Percentiles rank a stretch among this genome's conserved stretches.
Evolutionary conservation across 2,797 vertebrate genomes (phyloP).

Genomic region (Steatocranus sp.): DNA sequence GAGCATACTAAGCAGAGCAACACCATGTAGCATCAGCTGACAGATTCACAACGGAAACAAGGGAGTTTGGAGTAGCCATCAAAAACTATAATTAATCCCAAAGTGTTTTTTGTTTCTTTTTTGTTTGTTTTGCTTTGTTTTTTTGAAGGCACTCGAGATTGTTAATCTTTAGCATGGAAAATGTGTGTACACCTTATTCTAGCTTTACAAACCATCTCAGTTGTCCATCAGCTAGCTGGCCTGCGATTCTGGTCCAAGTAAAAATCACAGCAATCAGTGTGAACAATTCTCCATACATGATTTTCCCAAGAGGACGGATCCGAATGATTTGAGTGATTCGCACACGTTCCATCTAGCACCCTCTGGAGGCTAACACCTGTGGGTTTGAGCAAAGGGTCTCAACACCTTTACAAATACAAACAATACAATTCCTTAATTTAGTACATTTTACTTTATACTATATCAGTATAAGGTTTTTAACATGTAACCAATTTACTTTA

Average conservation of each 20-base stretch:
- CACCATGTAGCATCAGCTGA: not conserved
- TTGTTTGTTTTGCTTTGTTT: not conserved
- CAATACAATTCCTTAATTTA: not conserved
- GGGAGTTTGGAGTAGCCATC: not conserved
- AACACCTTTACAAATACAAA: not conserved
- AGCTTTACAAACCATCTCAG: not conserved
- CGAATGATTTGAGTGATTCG: not conserved
- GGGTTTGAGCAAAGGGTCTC: not conserved
- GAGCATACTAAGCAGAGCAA: not conserved
- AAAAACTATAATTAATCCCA: not conserved
- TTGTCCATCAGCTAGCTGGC: not conserved
- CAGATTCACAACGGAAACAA: not conserved
- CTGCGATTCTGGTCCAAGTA: not conserved
- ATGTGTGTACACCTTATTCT: not conserved
- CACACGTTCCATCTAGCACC: not conserved
- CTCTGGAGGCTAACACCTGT: not conserved
- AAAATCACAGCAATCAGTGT: not conserved
- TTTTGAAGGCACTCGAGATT: not conserved
- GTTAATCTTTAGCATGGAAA: not conserved
- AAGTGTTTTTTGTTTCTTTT: fast-evolving
- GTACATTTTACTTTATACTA: not conserved
- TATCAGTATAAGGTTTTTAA: not conserved
- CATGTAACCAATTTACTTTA: not conserved
- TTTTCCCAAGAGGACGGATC: not conserved
- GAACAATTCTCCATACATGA: not conserved